These are phyloP conservation scores for Muscicapa striata DNA, from an alignment of 2,797 vertebrate genomes.

Conservation along the genomic window DNA sequence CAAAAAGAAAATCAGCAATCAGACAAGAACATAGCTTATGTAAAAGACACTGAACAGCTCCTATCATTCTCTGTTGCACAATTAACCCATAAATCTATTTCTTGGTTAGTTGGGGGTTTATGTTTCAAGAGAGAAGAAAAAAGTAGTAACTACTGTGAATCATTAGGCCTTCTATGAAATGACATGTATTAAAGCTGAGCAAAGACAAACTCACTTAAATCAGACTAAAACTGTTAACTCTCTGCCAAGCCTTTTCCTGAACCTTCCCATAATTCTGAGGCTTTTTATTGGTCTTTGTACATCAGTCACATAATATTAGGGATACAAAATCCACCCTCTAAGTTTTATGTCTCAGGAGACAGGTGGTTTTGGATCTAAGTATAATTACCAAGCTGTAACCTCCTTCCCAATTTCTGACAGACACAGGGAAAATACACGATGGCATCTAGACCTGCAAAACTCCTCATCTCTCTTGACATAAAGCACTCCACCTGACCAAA, in stretches of 20 bases:
- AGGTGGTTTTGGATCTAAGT: not conserved
- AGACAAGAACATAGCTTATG: not conserved
- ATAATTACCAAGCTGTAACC: not conserved
- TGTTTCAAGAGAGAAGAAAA: not conserved
- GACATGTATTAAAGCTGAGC: not conserved
- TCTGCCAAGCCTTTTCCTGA: not conserved
- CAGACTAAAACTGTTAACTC: not conserved
- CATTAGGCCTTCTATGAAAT: not conserved
- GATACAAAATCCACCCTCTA: not conserved
- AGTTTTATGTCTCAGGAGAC: not conserved
- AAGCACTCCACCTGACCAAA: not conserved
- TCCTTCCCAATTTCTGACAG: not conserved
- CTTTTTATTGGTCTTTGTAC: not conserved
- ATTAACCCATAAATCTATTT: not conserved
- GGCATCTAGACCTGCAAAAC: not conserved
- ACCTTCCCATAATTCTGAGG: not conserved
- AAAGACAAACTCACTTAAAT: not conserved
- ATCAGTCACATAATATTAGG: not conserved
- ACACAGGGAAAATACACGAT: not conserved
- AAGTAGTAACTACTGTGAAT: not conserved
- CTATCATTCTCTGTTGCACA: not conserved
- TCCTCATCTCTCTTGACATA: not conserved
- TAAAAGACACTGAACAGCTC: not conserved
- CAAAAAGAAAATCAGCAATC: not conserved
- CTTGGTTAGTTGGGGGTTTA: too few relatives aligned